Evolutionary conservation across 2,888 invertebrate genomes (phyloP), one percentile per base, ranked within the genome.

Genomic region (Capitulum mitella): DNA sequence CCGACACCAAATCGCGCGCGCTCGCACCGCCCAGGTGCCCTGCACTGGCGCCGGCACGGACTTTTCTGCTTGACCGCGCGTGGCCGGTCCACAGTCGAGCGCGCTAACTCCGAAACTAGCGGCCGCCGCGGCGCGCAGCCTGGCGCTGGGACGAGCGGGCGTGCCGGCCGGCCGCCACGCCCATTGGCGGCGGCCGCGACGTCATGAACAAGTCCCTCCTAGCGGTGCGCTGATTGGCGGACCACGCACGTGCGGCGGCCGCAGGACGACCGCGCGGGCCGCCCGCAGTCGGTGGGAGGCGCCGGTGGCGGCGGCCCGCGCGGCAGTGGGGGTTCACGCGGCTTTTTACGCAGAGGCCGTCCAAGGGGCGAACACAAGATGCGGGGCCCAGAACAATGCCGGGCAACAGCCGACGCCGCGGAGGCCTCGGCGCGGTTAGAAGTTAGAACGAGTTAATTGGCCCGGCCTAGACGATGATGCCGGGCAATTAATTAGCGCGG

Each of bases 381-480:
- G 54, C n/a, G 54, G n/a, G 5, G 6, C n/a, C 5, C 26, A n/a
- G 54, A 54, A 54, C 54, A 54, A 54, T 54, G 54, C n/a, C n/a
- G 6, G 54, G 26, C n/a, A n/a, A n/a, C 54, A 22, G 54, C 22
- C n/a, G 22, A 22, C 54, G 54, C 6, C n/a, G 10, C 54, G 54
- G 26, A 12, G 26, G 22, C 26, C 54, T 16, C 54, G 54, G 54
- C 26, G n/a, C 26, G 22, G n/a, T 54, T 54, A n/a, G 26, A 54
- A n/a, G n/a, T 54, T 54, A 54, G 54, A 54, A 54, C n/a, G 54
- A 54, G 54, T 54, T 54, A 54, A 54, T 54, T 54, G 54, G 54
- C 5, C 22, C n/a, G 22, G 54, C 6, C 3, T 26, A n/a, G 26
- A 6, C 10, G n/a, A 54, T 43, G 43, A 43, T 54, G 1, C n/a